phyloP scores from a whole-genome alignment of 2,888 invertebrate genomes.

The Boloria euphrosyne region DNA sequence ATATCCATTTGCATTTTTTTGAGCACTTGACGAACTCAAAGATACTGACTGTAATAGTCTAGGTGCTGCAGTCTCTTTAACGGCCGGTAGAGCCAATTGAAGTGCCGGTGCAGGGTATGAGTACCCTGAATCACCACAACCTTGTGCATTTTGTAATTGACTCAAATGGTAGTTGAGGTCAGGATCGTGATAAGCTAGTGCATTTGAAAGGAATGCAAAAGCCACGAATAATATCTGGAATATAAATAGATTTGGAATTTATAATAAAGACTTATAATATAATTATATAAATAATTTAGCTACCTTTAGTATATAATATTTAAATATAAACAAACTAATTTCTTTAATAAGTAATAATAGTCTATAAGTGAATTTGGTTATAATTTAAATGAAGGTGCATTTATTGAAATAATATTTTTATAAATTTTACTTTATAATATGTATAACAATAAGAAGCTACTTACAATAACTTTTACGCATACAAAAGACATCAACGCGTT shows the following conservation, averaged over 20 bases:
- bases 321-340: too few species aligned
- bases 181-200: constrained; percentile 72
- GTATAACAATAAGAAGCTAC: not conserved
- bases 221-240: constrained; percentile 58
- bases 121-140: constrained; percentile 73
- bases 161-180: constrained; percentile 74
- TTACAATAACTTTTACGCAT: not conserved
- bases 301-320: too few species aligned
- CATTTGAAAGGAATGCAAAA: constrained; percentile 54
- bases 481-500: constrained; percentile 33
- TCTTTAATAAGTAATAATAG: too few species aligned
- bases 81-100: constrained; percentile 71
- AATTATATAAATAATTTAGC: not conserved
- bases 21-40: constrained; percentile 43
- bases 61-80: constrained; percentile 51
- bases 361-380: too few species aligned
- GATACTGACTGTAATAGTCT: constrained; percentile 43
- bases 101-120: constrained; percentile 80
- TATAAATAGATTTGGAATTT: not conserved
- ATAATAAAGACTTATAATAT: not conserved
- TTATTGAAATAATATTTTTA: too few species aligned
- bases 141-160: constrained; percentile 64
- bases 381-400: too few species aligned
- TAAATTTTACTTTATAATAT: too few species aligned
- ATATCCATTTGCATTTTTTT: constrained; percentile 44